A percentile compares a stretch with the other conserved stretches of the same genome.
Conservation (phyloP, 2,888 invertebrate genomes). For the Eremobia ochroleuca region DNA sequence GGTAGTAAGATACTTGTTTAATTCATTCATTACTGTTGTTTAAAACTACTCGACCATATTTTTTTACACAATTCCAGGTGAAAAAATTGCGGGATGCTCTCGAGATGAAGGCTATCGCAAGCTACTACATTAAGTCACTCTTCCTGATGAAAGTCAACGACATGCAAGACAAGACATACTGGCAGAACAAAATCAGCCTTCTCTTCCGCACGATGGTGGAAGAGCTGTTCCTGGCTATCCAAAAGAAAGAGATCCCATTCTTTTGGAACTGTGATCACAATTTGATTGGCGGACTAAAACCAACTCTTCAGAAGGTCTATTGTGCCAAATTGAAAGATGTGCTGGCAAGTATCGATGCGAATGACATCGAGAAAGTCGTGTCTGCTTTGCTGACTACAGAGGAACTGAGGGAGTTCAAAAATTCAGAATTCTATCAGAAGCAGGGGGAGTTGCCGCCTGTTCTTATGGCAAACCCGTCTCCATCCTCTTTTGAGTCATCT, state of each 20-base stretch:
- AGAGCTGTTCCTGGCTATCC: conserved; percentile 77
- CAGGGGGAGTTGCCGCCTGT: conserved; percentile 55
- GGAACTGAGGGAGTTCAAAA: conserved; percentile 78
- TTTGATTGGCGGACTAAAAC: conserved; percentile 80
- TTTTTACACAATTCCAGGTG: conserved; percentile 72
- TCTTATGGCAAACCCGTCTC: conserved; percentile 23
- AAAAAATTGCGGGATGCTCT: conserved; percentile 89
- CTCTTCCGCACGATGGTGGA: conserved; percentile 82
- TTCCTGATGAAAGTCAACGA: conserved; percentile 85
- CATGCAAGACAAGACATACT: conserved; percentile 78
- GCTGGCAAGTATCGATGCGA: conserved; percentile 79
- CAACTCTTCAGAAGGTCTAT: conserved; percentile 76
- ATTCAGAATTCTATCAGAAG: conserved; percentile 77
- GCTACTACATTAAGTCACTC: conserved; percentile 91
- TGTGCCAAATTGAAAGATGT: conserved; percentile 81
- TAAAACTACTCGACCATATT: not conserved
- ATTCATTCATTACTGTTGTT: not conserved
- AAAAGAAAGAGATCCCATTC: conserved; percentile 79
- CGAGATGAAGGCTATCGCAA: conserved; percentile 86
- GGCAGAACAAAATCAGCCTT: conserved; percentile 80
- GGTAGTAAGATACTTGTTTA: not conserved
- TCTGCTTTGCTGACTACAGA: conserved; percentile 74
- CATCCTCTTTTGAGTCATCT: conserved; percentile 21
- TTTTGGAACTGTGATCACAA: conserved; percentile 84
- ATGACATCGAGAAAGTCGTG: conserved; percentile 78